These are phyloP conservation scores for Tiphia femorata DNA, from an alignment of 2,888 invertebrate species.

Conservation along the genomic window DNA sequence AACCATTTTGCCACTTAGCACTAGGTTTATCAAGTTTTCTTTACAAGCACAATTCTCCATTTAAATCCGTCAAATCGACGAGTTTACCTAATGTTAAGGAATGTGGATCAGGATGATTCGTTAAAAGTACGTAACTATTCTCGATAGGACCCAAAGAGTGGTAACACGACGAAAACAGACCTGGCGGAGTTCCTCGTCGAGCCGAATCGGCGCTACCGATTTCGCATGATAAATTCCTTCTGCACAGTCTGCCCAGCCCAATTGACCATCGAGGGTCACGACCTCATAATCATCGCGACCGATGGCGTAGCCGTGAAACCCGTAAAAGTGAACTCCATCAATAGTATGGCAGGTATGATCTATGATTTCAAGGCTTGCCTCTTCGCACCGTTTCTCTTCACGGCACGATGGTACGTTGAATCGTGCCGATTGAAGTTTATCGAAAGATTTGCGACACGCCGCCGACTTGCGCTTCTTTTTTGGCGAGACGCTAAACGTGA, in stretches of 20 bases:
- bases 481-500: no score
- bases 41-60: not conserved
- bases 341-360: constrained; percentile 70
- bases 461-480: no score
- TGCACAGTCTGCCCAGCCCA: constrained; percentile 71
- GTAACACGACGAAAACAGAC: constrained; percentile 47
- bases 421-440: no score
- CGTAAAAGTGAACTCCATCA: constrained; percentile 64
- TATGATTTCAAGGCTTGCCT: no score
- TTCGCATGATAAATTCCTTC: constrained; percentile 73
- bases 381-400: not conserved
- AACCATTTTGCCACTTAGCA: not conserved
- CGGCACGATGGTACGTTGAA: no score
- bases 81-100: no score
- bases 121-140: not conserved
- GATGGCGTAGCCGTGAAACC: constrained; percentile 72
- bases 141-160: constrained; percentile 43
- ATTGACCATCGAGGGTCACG: constrained; percentile 71
- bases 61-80: no score
- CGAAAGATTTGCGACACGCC: no score
- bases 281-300: constrained; percentile 70
- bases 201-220: constrained; percentile 70
- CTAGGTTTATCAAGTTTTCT: not conserved
- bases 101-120: no score
- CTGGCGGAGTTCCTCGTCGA: constrained; percentile 59